Conservation (phyloP, 1,140 invertebrate species). For the Spodoptera frugiperda region DNA sequence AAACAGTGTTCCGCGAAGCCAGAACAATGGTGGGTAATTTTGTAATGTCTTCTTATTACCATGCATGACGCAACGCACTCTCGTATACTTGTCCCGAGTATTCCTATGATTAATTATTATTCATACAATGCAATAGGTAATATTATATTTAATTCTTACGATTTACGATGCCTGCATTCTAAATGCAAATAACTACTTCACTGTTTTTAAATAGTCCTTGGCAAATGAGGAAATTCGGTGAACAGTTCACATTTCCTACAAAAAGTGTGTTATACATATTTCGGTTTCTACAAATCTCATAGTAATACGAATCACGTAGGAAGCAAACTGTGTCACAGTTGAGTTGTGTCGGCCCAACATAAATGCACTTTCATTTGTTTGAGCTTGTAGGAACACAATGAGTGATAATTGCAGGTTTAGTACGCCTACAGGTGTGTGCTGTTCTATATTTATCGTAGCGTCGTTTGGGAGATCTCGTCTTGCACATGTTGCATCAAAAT, state of each 20-base stretch:
- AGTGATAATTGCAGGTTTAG: constrained; percentile 14
- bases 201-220: constrained; percentile 33
- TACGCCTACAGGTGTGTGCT: constrained; percentile 15
- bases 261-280: not conserved
- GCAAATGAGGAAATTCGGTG: constrained; percentile 27
- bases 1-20: constrained; percentile 77
- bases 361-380: constrained; percentile 27
- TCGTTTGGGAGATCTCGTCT: constrained; percentile 21
- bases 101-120: constrained; percentile 72
- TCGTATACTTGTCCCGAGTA: constrained; percentile 63
- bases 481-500: constrained; percentile 39
- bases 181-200: constrained; percentile 40
- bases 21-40: constrained; percentile 84
- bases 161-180: constrained; percentile 54
- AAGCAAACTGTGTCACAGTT: constrained; percentile 35
- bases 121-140: constrained; percentile 68
- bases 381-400: constrained; percentile 26
- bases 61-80: constrained; percentile 79
- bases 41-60: constrained; percentile 84
- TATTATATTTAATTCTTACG: constrained; percentile 72
- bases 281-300: constrained; percentile 13
- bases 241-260: constrained; percentile 17
- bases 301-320: constrained; percentile 32
- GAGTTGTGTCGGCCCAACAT: constrained; percentile 14
- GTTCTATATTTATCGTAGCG: constrained; percentile 29